Conservation (phyloP, 2,888 invertebrate species). For the Trisateles emortualis region DNA sequence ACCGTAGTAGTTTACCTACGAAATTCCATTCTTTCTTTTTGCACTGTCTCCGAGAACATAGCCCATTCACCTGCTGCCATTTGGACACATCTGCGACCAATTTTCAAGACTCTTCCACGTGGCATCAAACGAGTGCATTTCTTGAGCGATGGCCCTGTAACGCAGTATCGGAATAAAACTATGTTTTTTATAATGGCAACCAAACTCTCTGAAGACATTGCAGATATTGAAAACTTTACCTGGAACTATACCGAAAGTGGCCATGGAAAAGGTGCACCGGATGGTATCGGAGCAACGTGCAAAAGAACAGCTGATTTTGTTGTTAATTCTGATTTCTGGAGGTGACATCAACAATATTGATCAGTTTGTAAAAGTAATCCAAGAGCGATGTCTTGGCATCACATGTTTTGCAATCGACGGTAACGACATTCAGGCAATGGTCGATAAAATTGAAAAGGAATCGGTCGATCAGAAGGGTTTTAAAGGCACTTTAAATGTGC, state of each 20-base stretch:
- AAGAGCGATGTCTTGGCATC: no score
- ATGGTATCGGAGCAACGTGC: conserved; percentile 2
- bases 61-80: background rate
- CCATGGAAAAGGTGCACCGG: conserved; percentile 9
- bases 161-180: background rate
- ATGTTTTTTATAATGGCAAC: background rate
- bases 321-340: no score
- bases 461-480: no score
- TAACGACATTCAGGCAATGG: no score
- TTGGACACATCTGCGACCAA: background rate
- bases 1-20: background rate
- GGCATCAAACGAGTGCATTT: background rate
- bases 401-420: no score
- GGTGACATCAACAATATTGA: no score
- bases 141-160: background rate
- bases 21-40: background rate
- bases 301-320: conserved; percentile 19
- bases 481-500: no score
- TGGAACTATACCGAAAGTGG: conserved; percentile 7
- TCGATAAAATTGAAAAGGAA: no score
- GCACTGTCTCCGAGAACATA: background rate
- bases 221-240: background rate
- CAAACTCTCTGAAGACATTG: background rate
- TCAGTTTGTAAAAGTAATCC: no score
- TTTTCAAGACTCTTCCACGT: background rate